Base-by-base conservation (phyloP, 37 sponge, comb jelly and placozoan species). In the Aplysina aerophoba region DNA sequence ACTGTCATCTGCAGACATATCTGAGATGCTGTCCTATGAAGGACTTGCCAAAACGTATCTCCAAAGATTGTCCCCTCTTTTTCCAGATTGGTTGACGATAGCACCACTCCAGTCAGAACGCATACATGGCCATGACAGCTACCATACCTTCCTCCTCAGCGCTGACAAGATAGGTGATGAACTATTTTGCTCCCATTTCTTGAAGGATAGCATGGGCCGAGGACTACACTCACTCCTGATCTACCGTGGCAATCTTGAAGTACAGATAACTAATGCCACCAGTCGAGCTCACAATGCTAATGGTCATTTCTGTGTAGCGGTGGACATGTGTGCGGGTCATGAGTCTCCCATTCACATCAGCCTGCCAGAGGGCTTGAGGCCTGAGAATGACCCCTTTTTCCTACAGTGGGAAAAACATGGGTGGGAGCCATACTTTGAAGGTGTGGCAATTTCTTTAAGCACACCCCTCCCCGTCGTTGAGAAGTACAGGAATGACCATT, bases 1-100 rank as follows among this genome's bases (percentile, higher is more conserved):
- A 16, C 53, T 75, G 21, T 38, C 78, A 14, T 0, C 15, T 36
- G 44, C 78, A 25, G 78, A 75, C 25, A 75, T 11, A 40, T 13
- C 16, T 13, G 24, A 21, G 24, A 75, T 53, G 24, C 37, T 75
- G 21, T 17, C 37, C 22, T n/a, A 22, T 41, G 78, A 75, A 41
- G 78, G 41, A 38, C 53, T 75, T 21, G 78, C 78, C 41, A 75
- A 40, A 38, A 75, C 78, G n/a, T 75, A 75, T 36, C 40, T 75
- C 14, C 16, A 1, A 19, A 24, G 38, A 24, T 39, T 75, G 24
- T 39, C 25, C 44, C 25, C 0, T 24, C 5, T 40, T 21, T 24
- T 75, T 12, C 78, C 78, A 41, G 12, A 19, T 22, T 75, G 78
- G 78, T 44, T 75, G 31, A 16, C 20, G 12, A 24, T 75, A 0